Conservation (phyloP, 2,888 invertebrate species). For the Ceriagrion tenellum region DNA sequence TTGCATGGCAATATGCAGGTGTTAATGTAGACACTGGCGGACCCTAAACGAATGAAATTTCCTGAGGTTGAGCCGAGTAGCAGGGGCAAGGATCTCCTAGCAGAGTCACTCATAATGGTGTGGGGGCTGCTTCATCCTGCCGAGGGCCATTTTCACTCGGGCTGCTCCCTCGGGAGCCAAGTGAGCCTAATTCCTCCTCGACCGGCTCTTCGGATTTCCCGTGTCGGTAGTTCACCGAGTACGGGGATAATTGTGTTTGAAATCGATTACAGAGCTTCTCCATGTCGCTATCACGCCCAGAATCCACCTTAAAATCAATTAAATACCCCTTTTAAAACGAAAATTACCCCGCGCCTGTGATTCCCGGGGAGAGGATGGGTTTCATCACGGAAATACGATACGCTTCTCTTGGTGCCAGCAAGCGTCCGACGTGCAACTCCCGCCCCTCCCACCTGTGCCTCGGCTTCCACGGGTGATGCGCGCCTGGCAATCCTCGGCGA, state of each 20-base stretch:
- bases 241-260: not conserved
- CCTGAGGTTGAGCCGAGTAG: too few relatives aligned
- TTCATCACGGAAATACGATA: not conserved
- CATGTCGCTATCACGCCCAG: not conserved
- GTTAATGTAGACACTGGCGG: too few relatives aligned
- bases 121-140: not conserved
- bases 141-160: not conserved
- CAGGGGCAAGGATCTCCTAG: not conserved
- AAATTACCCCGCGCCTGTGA: not conserved
- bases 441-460: too few relatives aligned
- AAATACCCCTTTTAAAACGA: constrained; percentile 2
- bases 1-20: too few relatives aligned
- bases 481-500: not conserved
- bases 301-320: constrained; percentile 44
- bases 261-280: constrained; percentile 39
- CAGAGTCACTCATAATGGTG: not conserved
- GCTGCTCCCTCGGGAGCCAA: not conserved
- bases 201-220: not conserved
- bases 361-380: not conserved
- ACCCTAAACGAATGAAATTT: too few relatives aligned
- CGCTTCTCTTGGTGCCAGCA: not conserved
- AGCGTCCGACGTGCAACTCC: not conserved
- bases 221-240: constrained; percentile 8
- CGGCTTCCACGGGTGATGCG: too few relatives aligned
- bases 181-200: not conserved